A percentile compares a stretch with the other conserved stretches of the same genome.
These are phyloP conservation scores for Meliscaeva auricollis DNA, from an alignment of 2,888 invertebrate genomes.

Conservation along the genomic window DNA sequence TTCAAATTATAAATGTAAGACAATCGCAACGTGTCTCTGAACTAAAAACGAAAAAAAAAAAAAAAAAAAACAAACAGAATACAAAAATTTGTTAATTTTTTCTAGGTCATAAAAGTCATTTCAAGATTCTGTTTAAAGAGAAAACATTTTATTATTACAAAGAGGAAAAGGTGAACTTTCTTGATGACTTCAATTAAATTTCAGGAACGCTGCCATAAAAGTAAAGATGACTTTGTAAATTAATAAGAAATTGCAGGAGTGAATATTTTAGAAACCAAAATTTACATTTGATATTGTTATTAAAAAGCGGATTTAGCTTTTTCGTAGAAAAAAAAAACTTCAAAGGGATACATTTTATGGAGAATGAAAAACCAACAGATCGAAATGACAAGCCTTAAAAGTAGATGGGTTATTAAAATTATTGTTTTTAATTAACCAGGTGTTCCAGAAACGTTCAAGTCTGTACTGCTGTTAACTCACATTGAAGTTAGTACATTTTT, in stretches of 20 bases:
- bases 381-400: no score
- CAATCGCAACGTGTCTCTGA: not conserved
- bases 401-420: no score
- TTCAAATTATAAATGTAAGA: not conserved
- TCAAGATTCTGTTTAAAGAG: not conserved
- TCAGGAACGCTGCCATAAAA: slow-evolving; percentile 1
- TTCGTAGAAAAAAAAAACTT: no score
- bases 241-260: not conserved
- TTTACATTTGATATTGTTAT: no score
- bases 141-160: not conserved
- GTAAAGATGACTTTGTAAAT: not conserved
- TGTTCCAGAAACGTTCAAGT: no score
- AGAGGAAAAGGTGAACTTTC: slow-evolving; percentile 4
- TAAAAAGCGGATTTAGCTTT: no score
- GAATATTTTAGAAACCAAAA: not conserved
- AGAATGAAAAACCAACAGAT: no score
- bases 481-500: no score
- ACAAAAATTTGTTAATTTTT: not conserved
- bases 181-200: slow-evolving; percentile 24
- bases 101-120: slow-evolving; percentile 1
- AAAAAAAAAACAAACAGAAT: not conserved
- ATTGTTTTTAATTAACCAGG: no score
- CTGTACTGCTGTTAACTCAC: no score
- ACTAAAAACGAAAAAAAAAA: not conserved
- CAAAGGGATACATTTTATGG: no score